A percentile compares a stretch with the other conserved stretches of the same genome.
phyloP scores from a whole-genome alignment of 2,888 invertebrate species.

The Cerceris rybyensis region DNA sequence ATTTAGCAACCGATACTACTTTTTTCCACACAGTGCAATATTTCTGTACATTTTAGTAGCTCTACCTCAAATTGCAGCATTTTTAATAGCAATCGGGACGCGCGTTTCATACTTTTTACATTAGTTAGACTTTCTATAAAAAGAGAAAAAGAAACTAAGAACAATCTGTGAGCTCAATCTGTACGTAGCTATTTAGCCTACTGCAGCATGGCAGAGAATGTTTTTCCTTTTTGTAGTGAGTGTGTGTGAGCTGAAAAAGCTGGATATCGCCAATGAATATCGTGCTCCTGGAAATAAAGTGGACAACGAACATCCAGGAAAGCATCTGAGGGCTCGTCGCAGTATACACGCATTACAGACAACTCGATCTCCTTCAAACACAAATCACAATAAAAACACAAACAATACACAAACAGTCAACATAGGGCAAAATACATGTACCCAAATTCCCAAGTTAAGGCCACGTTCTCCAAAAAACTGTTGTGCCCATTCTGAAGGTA shows the following conservation, averaged over 20 bases:
- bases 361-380: constrained; percentile 69
- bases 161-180: constrained; percentile 35
- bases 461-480: constrained; percentile 77
- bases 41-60: constrained; percentile 37
- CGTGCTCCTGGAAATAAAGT: constrained; percentile 71
- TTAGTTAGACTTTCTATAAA: constrained; percentile 16
- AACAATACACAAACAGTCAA: constrained; percentile 76
- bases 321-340: constrained; percentile 75
- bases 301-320: constrained; percentile 73
- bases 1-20: neutral
- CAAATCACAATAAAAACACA: constrained; percentile 71
- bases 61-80: constrained; percentile 47
- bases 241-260: constrained; percentile 80
- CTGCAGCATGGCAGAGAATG: constrained; percentile 79
- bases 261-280: constrained; percentile 77
- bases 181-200: constrained; percentile 68
- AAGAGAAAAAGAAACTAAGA: neutral
- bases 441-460: constrained; percentile 77
- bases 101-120: constrained; percentile 27
- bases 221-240: constrained; percentile 80
- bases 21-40: constrained; percentile 21
- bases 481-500: constrained; percentile 79
- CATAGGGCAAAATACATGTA: constrained; percentile 75
- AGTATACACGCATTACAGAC: constrained; percentile 72
- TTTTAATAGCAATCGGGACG: constrained; percentile 25